Conservation (phyloP, 2,113 vertebrate species). For the Colinus virginianus region DNA sequence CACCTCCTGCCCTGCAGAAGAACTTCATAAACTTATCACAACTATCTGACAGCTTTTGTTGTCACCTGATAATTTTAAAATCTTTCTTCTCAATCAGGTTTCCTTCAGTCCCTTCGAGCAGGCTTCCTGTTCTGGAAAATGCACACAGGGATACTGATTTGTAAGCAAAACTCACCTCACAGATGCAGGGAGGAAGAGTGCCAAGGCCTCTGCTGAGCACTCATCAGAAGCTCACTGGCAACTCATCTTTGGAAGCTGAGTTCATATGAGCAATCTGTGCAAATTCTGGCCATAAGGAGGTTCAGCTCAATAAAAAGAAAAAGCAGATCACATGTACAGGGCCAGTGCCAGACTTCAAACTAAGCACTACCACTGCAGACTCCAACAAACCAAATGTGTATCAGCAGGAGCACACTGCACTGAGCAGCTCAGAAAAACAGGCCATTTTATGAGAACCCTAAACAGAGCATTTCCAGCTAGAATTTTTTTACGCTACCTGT, state of each 20-base stretch:
- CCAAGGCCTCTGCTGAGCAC: constrained; percentile 1
- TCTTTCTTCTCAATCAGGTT: background rate
- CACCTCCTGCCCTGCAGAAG: background rate
- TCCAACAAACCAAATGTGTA: rapidly evolving
- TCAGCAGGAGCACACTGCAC: rapidly evolving
- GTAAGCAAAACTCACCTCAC: background rate
- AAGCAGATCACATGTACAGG: background rate
- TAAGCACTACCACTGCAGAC: background rate
- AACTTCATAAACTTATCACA: rapidly evolving
- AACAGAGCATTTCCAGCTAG: background rate
- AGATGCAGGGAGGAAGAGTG: background rate
- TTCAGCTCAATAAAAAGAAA: background rate
- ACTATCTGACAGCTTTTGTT: rapidly evolving
- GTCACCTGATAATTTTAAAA: rapidly evolving
- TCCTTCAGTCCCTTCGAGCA: background rate
- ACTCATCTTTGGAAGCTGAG: background rate
- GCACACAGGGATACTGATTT: rapidly evolving
- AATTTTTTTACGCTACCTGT: background rate
- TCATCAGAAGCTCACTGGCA: background rate
- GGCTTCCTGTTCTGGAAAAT: background rate
- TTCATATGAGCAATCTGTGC: background rate
- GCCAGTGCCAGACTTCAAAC: background rate
- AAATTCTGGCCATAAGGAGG: background rate
- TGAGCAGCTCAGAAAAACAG: background rate
- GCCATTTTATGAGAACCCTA: background rate